Evolutionary conservation across 2,888 invertebrate species (phyloP).

Genomic region (Erebia ligea): DNA sequence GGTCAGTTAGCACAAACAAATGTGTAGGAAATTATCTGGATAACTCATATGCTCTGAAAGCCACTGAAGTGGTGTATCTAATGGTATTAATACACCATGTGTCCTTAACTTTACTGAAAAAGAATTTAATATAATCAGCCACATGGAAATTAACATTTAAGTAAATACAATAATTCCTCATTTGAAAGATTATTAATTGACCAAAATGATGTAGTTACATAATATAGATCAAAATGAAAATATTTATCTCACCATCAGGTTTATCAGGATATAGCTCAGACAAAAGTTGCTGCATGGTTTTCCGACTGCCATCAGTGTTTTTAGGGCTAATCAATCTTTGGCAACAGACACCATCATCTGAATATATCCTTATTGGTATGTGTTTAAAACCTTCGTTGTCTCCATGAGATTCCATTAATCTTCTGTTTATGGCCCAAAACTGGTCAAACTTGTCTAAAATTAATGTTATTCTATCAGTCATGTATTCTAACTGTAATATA

Average conservation of each 20-base stretch:
- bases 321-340: constrained; percentile 91
- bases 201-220: neutral
- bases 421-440: constrained; percentile 98
- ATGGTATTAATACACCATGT: constrained; percentile 94
- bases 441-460: constrained; percentile 96
- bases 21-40: constrained; percentile 98
- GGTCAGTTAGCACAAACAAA: constrained; percentile 79
- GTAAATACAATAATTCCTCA: too few species aligned
- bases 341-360: constrained; percentile 87
- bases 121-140: constrained; percentile 17
- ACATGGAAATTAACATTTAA: neutral
- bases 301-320: constrained; percentile 88
- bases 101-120: constrained; percentile 89
- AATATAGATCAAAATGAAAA: neutral
- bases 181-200: too few species aligned
- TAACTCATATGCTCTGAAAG: constrained; percentile 98
- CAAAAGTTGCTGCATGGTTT: constrained; percentile 88
- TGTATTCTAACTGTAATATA: too few species aligned
- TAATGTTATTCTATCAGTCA: neutral
- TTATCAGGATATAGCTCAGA: constrained; percentile 87
- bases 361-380: constrained; percentile 94
- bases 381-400: constrained; percentile 93
- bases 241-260: constrained; percentile 54
- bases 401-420: constrained; percentile 94
- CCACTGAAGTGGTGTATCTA: constrained; percentile 97